Conservation (phyloP, 2,113 vertebrate species). For the Ictidomys tridecemlineatus region DNA sequence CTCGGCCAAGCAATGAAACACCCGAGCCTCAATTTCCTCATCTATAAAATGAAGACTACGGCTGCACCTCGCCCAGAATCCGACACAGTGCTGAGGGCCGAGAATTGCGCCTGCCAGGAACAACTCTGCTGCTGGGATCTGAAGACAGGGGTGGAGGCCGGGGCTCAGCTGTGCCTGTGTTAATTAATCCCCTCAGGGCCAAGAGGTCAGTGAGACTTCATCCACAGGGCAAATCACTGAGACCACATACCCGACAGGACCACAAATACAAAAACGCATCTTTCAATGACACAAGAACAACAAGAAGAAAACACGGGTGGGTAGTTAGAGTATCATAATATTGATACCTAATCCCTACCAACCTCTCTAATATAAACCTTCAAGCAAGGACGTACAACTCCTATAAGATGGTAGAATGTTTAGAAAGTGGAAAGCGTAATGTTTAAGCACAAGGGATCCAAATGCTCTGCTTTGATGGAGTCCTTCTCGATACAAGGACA, state of each 20-base stretch:
- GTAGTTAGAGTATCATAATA: not conserved
- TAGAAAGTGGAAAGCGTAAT: constrained; percentile 19
- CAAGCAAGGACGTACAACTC: constrained; percentile 36
- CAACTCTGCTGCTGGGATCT: not conserved
- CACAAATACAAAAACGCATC: not conserved
- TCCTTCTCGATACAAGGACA: constrained; percentile 70
- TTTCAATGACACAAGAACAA: not conserved
- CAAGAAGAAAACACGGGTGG: not conserved
- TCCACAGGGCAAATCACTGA: not conserved
- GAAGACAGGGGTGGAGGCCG: not conserved
- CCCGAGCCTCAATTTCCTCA: not conserved
- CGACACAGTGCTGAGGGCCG: not conserved
- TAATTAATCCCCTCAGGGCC: not conserved
- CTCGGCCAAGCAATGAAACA: not conserved
- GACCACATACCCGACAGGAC: not conserved
- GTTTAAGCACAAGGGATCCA: constrained; percentile 63
- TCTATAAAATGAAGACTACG: not conserved
- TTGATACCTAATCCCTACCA: not conserved
- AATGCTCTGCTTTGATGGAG: constrained; percentile 66
- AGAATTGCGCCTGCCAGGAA: not conserved
- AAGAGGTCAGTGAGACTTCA: not conserved
- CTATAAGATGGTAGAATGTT: not conserved
- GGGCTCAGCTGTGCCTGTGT: not conserved
- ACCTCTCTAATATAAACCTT: constrained; percentile 40
- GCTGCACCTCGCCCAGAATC: not conserved